Evolutionary conservation across 2,888 invertebrate species (phyloP).

Genomic region (Eupithecia tripunctaria): DNA sequence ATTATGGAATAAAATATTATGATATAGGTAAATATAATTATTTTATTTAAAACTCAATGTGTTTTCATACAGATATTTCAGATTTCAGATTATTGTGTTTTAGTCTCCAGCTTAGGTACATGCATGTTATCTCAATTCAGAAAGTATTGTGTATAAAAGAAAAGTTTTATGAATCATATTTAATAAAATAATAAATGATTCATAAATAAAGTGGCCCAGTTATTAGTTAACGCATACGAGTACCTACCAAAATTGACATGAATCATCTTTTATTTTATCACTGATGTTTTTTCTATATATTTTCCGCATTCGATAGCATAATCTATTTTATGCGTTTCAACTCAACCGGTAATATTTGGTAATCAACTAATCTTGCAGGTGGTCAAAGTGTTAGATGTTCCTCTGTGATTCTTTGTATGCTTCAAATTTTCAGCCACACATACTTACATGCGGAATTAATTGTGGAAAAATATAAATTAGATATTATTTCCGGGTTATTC

Average conservation of each 20-base stretch:
- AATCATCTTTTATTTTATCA: slow-evolving; percentile 1
- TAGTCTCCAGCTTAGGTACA: not conserved
- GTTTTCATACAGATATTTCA: not conserved
- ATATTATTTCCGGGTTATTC: too few species aligned
- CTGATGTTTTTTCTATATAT: not conserved
- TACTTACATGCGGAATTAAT: too few species aligned
- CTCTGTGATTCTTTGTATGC: too few species aligned
- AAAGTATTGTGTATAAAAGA: not conserved
- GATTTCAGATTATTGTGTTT: not conserved
- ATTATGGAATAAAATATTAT: slow-evolving; percentile 2
- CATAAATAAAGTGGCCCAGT: not conserved
- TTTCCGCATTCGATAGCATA: not conserved
- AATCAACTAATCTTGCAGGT: not conserved
- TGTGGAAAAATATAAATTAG: too few species aligned
- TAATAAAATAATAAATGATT: not conserved
- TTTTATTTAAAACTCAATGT: not conserved
- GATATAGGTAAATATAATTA: slow-evolving; percentile 1
- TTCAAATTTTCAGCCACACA: too few species aligned
- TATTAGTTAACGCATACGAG: not conserved
- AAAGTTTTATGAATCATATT: not conserved
- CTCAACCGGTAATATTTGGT: not conserved
- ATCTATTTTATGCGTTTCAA: not conserved
- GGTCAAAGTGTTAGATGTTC: not conserved
- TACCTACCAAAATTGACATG: not conserved
- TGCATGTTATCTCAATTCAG: not conserved